Evolutionary conservation across 1,140 invertebrate species (phyloP).

Genomic region (Neodiprion virginianus): DNA sequence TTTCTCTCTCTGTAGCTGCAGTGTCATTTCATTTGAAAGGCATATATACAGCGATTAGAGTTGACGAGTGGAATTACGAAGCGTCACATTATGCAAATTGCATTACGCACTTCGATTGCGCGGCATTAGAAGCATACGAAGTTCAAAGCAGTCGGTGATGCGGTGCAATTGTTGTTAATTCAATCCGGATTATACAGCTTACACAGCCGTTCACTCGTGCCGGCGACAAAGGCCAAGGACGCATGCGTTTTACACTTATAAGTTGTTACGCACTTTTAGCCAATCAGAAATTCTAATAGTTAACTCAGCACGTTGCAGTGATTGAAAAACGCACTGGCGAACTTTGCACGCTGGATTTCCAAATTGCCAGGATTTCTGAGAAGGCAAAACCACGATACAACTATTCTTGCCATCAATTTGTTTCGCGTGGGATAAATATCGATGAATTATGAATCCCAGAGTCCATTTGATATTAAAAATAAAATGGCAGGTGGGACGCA

Average conservation of each 20-base stretch:
- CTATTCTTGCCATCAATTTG: too few species aligned
- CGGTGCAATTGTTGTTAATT: background rate
- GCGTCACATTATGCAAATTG: background rate
- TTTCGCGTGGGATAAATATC: too few species aligned
- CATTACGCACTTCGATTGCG: background rate
- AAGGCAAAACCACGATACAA: too few species aligned
- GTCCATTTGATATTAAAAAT: too few species aligned
- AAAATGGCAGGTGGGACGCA: too few species aligned
- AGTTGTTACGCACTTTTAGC: background rate
- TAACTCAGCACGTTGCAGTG: background rate
- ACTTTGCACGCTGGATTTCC: background rate
- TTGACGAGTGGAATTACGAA: background rate
- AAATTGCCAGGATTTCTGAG: too few species aligned
- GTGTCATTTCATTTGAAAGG: background rate
- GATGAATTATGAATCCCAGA: too few species aligned
- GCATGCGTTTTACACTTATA: background rate
- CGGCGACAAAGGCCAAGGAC: background rate
- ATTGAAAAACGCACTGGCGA: background rate
- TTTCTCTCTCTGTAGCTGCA: background rate
- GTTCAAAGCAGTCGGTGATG: slow-evolving; percentile 1
- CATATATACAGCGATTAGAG: background rate
- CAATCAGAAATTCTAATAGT: background rate
- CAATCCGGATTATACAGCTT: background rate
- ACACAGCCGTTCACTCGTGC: background rate
- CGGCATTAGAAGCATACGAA: background rate